Percentiles rank a stretch among this genome's conserved stretches.
These are phyloP conservation scores for Centrocercus urophasianus DNA, from an alignment of 2,113 vertebrate species.

Conservation along the genomic window DNA sequence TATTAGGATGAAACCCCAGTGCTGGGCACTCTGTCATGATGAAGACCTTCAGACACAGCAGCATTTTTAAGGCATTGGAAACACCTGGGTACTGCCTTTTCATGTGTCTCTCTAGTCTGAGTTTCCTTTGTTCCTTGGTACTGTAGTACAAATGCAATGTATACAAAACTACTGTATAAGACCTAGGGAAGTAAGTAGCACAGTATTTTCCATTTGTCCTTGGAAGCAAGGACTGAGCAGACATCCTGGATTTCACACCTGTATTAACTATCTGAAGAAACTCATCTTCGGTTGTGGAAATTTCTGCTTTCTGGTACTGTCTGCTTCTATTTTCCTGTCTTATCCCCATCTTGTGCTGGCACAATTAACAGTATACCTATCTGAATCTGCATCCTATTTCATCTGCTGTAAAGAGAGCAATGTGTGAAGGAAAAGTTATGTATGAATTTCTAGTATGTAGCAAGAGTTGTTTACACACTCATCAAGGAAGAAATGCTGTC, in stretches of 20 bases:
- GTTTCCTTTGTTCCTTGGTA: not conserved
- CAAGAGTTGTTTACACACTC: rapidly evolving
- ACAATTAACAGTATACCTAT: not conserved
- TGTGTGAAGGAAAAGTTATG: not conserved
- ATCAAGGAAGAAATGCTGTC: not conserved
- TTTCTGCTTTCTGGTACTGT: not conserved
- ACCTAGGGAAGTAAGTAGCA: not conserved
- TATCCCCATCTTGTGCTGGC: not conserved
- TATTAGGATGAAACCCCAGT: not conserved
- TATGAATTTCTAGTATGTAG: not conserved
- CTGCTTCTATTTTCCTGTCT: not conserved
- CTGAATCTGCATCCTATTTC: not conserved
- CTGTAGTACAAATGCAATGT: not conserved
- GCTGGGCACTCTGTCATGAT: not conserved
- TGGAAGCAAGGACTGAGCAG: not conserved
- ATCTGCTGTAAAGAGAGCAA: not conserved
- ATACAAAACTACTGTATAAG: not conserved
- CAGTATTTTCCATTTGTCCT: not conserved
- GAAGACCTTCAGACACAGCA: not conserved
- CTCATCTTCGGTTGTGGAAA: not conserved
- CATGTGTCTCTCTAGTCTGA: not conserved
- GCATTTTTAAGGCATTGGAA: not conserved
- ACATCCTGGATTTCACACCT: not conserved
- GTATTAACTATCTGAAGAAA: not conserved
- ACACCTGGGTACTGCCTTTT: not conserved